Conservation (phyloP, 1,140 invertebrate species). For the Caenorhabditis brenneri region DNA sequence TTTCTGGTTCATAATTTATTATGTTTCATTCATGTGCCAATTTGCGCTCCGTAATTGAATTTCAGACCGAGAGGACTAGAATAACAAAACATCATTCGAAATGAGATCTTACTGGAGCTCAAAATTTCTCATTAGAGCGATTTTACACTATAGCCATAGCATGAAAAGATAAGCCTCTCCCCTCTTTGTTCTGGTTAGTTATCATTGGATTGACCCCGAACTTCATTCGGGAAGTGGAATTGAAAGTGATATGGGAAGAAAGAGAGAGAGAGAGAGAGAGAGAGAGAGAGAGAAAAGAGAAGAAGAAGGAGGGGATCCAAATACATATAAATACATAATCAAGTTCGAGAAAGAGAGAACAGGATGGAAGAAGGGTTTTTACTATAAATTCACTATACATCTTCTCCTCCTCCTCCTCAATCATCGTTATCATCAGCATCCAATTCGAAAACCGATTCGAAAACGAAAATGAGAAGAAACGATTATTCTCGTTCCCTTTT, state of each 20-base stretch:
- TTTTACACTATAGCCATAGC: background rate
- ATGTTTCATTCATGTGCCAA: too few species aligned
- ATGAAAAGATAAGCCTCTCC: background rate
- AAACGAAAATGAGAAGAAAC: background rate
- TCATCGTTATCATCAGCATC: background rate
- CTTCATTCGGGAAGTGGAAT: slow-evolving; percentile 4
- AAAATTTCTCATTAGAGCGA: background rate
- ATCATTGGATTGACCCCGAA: background rate
- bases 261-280: background rate
- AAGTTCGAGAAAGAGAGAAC: background rate
- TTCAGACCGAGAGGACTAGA: too few species aligned
- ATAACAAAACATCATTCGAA: too few species aligned
- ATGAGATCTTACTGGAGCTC: background rate
- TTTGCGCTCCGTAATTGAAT: too few species aligned
- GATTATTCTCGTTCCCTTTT: slow-evolving; percentile 24
- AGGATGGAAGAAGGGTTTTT: background rate
- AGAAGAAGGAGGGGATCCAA: background rate
- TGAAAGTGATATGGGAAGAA: background rate
- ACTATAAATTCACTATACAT: slow-evolving; percentile 24
- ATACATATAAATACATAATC: slow-evolving; percentile 8
- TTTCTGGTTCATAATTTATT: too few species aligned
- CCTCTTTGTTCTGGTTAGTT: background rate
- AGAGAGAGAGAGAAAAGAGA: background rate
- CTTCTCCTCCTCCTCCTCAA: background rate
- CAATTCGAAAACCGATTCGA: slow-evolving; percentile 13